These are phyloP conservation scores for Malacosoma neustria DNA, from an alignment of 2,888 invertebrate genomes.

Conservation along the genomic window DNA sequence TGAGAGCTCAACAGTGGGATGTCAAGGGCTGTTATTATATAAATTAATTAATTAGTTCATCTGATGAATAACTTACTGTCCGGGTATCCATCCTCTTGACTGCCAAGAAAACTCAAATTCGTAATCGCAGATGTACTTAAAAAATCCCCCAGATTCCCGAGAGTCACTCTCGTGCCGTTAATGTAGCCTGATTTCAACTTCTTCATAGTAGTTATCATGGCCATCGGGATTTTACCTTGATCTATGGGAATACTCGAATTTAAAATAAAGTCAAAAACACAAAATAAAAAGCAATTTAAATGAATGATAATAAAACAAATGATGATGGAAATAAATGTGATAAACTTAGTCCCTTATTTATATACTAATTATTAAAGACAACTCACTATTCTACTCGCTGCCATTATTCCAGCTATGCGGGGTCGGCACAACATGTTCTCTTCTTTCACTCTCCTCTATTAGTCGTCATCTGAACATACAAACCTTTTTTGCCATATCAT, in stretches of 20 bases:
- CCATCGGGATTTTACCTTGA: constrained; percentile 92
- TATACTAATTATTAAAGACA: too few species aligned
- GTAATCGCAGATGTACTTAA: constrained; percentile 98
- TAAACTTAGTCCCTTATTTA: too few species aligned
- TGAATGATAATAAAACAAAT: too few species aligned
- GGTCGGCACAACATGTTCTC: too few species aligned
- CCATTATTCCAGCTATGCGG: too few species aligned
- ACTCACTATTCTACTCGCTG: too few species aligned
- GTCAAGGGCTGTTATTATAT: too few species aligned
- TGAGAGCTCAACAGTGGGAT: too few species aligned
- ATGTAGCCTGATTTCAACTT: constrained; percentile 99
- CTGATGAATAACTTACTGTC: constrained; percentile 76
- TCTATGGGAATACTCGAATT: constrained; percentile 68
- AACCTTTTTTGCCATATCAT: too few species aligned
- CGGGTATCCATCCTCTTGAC: constrained; percentile 93
- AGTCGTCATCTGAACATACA: too few species aligned
- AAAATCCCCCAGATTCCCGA: constrained; percentile 96
- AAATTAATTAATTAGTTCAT: not conserved
- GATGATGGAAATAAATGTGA: too few species aligned
- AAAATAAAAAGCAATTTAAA: constrained; percentile 6
- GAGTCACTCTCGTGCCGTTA: constrained; percentile 97
- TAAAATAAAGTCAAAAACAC: constrained; percentile 1
- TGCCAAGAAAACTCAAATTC: constrained; percentile 95
- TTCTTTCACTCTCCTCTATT: too few species aligned
- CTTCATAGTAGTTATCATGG: constrained; percentile 98